Percentiles rank a stretch among this genome's conserved stretches.
phyloP scores from a whole-genome alignment of 2,113 vertebrate genomes.

The rat (Rattus norvegicus) region GRCr8 NC_086020.1:48175001-48175500 shows the following conservation, averaged over 20 bases:
- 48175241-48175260: neutral
- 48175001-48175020: neutral
- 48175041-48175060: neutral
- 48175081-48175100: too few relatives aligned
- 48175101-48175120: too few relatives aligned
- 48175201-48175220: neutral
- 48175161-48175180: neutral
- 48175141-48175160: neutral
- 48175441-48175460: neutral
- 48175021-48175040: neutral
- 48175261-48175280: neutral
- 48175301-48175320: neutral
- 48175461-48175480: neutral
- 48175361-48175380: neutral
- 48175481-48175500: conserved; percentile 24
- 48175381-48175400: neutral
- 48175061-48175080: too few relatives aligned
- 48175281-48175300: neutral
- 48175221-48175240: neutral
- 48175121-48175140: too few relatives aligned
- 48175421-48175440: neutral
- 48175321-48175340: neutral
- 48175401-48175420: neutral
- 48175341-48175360: neutral
- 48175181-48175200: neutral